Base-by-base conservation (phyloP, 1,140 invertebrate genomes). In the Bombus superbus region DNA sequence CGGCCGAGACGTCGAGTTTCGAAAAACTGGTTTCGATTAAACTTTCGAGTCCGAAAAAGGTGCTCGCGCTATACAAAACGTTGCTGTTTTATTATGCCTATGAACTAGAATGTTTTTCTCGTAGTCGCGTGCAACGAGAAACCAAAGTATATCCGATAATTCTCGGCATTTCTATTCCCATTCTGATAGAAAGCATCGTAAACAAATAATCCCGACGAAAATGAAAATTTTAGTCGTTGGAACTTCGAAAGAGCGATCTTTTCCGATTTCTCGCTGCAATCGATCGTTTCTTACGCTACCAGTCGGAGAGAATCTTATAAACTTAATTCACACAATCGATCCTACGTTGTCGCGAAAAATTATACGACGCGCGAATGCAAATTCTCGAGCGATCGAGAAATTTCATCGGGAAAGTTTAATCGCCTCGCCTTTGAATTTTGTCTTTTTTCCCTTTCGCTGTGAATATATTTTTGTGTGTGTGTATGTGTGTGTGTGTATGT, bases 351-450 rank as follows among this genome's bases (percentile, higher is more conserved):
- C 69, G 32, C 66, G 66, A 69, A 25, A 62, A 74, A 82, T 59
- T 28, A 35, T 28, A 57, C 47, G 53, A 62, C 40, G 32, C 47
- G 11, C 8, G 47, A 72, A 66, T 66, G 44, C 8, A 53, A 69
- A 80, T 80, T 35, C 38, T n/a, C 35, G 62, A 68, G 42, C 47
- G n/a, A 18, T 73, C 28, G 68, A 44, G 38, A 59, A 53, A 59
- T 64, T 66, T 75, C 72, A 57, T 76, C n/a, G 44, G 78, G 77
- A 81, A 86, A 86, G 74, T 89, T 86, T 77, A 38, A 44, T 86
- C 76, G 81, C 73, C 40, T 53, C 53, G 85, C 59, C 40, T 66
- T 83, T 47, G 35, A n/a, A 38, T 68, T 38, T 15, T 25, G 32
- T 76, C 35, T 62, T 78, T 68, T 77, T 81, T 73, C 72, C 10